Evolutionary conservation across 2,113 vertebrate genomes (phyloP).

Genomic region (Helogale parvula): DNA sequence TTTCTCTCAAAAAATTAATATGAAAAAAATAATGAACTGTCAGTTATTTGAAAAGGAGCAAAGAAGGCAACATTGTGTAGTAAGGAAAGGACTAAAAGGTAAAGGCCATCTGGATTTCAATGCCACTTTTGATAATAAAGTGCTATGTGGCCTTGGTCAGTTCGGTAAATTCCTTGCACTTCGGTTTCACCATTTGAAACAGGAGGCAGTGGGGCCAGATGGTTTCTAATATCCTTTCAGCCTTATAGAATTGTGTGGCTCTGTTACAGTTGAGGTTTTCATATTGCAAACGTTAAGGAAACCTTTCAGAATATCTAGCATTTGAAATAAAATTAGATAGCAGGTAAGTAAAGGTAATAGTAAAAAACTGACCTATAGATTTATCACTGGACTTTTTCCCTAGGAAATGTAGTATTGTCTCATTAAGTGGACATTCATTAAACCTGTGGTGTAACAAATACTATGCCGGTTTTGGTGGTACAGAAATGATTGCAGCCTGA

Average conservation of each 20-base stretch:
- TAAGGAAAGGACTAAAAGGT: background rate
- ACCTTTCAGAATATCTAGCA: conserved; percentile 15
- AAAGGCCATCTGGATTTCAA: background rate
- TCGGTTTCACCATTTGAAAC: conserved; percentile 7
- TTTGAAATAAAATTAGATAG: conserved; percentile 40
- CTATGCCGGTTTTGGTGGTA: conserved; percentile 25
- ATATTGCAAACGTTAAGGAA: conserved; percentile 45
- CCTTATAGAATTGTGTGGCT: conserved; percentile 10
- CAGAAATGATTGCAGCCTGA: background rate
- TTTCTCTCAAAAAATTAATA: too few relatives aligned
- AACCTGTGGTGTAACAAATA: background rate
- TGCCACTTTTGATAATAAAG: background rate
- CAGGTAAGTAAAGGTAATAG: conserved; percentile 9
- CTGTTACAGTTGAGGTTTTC: background rate
- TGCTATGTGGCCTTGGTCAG: background rate
- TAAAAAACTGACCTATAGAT: background rate
- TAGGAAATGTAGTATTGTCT: background rate
- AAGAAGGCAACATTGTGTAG: background rate
- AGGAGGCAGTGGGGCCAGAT: background rate
- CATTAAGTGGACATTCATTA: conserved; percentile 18
- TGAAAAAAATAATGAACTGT: background rate
- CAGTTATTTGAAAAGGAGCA: background rate
- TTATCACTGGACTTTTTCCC: conserved; percentile 31
- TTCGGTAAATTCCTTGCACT: background rate
- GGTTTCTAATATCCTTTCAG: conserved; percentile 21